Base-by-base conservation (phyloP, 2,113 vertebrate genomes). In the Petaurus breviceps region DNA sequence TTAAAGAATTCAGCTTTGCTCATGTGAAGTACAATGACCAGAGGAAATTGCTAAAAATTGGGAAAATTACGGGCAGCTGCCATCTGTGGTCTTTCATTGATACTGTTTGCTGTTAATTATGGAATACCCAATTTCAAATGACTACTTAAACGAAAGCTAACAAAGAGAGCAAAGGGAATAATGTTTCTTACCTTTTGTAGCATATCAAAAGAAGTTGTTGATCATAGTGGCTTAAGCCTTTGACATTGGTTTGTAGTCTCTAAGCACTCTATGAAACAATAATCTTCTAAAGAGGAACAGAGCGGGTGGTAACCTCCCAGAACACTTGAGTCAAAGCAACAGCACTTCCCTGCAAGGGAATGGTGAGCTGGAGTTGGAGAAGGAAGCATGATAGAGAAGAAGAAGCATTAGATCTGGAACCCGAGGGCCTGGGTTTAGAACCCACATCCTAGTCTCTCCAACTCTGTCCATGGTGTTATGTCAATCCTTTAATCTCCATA, bases 41-140 rank as follows among this genome's bases (percentile, higher is more conserved):
- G 49, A 95, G 94, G 89, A 97, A 98, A 97, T 97, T 89, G 95
- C 0, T 96, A 92, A 68, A 95, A 95, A 96, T 47, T 92, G 51
- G 51, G 93, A 90, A 95, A 96, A 97, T 94, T 96, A 61, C 28
- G 93, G 49, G 47, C 89, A 91, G 57, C 93, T 97, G 95, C 84
- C 91, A 23, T 93, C 28, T 31, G 91, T 68, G 90, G 54, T 52
- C 91, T 92, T 93, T 57, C 84, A 7, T 12, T n/a, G 54, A 54
- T 89, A 84, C 46, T 91, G 77, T 25, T 95, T 94, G 77, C 47
- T 68, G 46, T 90, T 57, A 89, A 22, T n/a, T 95, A 91, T 93
- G 53, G 51, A 93, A 55, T 52, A 25, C 25, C 26, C 50, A 49
- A 92, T 90, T 90, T 49, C 89, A 49, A 90, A 90, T 90, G 1